These are phyloP conservation scores for Meriones unguiculatus DNA, from an alignment of 2,113 vertebrate species.

Conservation along the genomic window DNA sequence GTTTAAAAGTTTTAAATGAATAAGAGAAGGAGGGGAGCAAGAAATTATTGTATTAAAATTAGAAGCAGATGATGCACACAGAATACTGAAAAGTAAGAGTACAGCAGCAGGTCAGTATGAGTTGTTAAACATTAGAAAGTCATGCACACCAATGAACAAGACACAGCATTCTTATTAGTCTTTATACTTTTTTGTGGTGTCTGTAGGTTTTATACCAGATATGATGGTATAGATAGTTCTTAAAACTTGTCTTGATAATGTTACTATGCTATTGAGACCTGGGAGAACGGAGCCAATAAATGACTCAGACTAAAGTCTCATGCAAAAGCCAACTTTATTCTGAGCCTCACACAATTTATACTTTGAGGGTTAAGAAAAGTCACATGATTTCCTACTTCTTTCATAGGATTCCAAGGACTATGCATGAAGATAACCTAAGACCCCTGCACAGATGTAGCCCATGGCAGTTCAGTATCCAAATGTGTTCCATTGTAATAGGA, in stretches of 20 bases:
- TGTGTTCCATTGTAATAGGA: no score
- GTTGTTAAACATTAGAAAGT: background rate
- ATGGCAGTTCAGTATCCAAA: no score
- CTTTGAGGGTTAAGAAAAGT: background rate
- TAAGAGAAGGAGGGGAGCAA: background rate
- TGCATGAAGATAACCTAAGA: no score
- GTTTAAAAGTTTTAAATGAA: background rate
- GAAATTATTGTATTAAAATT: background rate
- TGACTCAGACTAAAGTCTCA: background rate
- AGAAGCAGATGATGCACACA: background rate
- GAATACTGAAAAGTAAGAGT: background rate
- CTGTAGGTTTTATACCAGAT: slow-evolving; percentile 2
- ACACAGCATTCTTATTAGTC: background rate
- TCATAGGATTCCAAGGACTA: no score
- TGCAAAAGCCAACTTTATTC: background rate
- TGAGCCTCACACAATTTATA: background rate
- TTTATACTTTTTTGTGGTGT: background rate
- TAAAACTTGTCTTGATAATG: background rate
- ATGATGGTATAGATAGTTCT: background rate
- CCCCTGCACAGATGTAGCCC: no score
- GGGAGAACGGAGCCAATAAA: background rate
- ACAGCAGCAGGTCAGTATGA: background rate
- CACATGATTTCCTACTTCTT: no score
- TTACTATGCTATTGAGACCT: background rate
- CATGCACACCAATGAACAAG: background rate